Conservation (phyloP, 2,113 vertebrate genomes). For the Pterocles burchelli region DNA sequence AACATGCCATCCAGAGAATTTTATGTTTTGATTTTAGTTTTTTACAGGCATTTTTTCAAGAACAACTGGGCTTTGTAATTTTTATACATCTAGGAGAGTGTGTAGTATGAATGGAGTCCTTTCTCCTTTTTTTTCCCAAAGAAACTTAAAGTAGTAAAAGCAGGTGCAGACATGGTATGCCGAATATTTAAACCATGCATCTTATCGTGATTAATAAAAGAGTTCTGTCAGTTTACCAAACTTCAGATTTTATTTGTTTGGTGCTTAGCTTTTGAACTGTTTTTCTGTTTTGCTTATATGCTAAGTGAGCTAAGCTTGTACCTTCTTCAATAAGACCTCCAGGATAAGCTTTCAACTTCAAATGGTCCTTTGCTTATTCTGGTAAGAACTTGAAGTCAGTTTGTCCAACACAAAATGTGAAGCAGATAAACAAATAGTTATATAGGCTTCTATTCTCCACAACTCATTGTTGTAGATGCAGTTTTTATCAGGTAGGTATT, state of each 20-base stretch:
- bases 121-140: not conserved
- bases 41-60: not conserved
- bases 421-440: not conserved
- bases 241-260: not conserved
- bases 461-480: not conserved
- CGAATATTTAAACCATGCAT: not conserved
- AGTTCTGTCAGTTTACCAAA: not conserved
- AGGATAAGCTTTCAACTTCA: not conserved
- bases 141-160: not conserved
- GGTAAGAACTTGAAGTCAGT: not conserved
- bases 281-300: not conserved
- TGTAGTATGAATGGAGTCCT: not conserved
- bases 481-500: not conserved
- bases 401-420: not conserved
- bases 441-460: not conserved
- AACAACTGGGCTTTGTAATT: not conserved
- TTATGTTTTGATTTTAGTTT: not conserved
- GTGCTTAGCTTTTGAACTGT: not conserved
- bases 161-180: not conserved
- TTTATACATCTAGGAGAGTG: not conserved
- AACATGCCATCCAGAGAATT: not conserved
- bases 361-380: not conserved
- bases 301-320: not conserved
- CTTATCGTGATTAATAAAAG: not conserved
- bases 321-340: not conserved